Base-by-base conservation (phyloP, 2,888 invertebrate genomes). In the Eumacrocentrus americanus region DNA sequence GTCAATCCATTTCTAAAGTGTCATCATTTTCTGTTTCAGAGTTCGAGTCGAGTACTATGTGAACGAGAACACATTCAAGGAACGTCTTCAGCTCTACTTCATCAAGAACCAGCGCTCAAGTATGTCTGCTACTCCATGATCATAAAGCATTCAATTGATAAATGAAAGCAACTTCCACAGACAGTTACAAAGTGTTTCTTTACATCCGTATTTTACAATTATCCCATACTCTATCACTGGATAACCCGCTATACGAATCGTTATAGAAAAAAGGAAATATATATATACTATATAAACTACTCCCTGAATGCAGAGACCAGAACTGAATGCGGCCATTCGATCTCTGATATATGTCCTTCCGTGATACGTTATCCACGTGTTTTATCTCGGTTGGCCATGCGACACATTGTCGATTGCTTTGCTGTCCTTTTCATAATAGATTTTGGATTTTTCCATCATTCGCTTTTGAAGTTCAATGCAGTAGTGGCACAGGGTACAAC, bases 61-160 rank as follows among this genome's bases (percentile, higher is more conserved):
- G 80, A 97, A 98, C 86, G 98, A 98, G 85, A 97, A 97, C 82
- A 97, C 96, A 79, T 92, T 98, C 84, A 98, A 98, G 87, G 96
- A 98, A 87, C 89, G 97, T 84, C 91, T 98, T 82, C 97, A 98
- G 86, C 88, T 98, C 74, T 98, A 98, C 86, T 98, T 98, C 87
- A 94, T 98, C 84, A 98, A 98, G 85, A 98, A 98, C 85, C 97
- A 98, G 87, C 90, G 95, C 86, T 97, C 97, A 83, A 98, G 98
- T 98, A 85, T 95, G 96, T 93, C 84, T 60, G n/a, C n/a, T n/a
- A n/a, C n/a, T n/a, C n/a, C n/a, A 72, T 71, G 67, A 67, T 63
- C 53, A 56, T 34, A 20, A 20, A 46, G 55, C 29, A 47, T n/a
- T 29, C 16, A 25, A 20, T 18, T 53, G 1, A 52, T 51, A 51